phyloP scores from a whole-genome alignment of 2,113 vertebrate species.

The Rhinopomastus cyanomelas region DNA sequence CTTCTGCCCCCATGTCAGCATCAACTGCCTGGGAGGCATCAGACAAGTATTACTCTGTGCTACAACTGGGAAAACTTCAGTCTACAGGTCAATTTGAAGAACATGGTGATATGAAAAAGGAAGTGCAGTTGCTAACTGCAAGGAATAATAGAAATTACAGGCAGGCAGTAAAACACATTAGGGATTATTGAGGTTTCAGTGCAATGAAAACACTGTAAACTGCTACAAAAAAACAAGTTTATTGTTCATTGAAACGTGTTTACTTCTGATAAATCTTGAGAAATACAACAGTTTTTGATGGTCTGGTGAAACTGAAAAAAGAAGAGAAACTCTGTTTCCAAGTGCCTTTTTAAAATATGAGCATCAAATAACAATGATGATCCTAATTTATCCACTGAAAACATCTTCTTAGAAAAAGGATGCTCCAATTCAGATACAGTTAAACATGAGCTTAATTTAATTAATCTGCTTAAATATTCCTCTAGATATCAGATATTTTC shows the following conservation, averaged over 20 bases:
- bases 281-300: background rate
- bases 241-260: background rate
- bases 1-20: background rate
- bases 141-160: background rate
- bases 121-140: background rate
- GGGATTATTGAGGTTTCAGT: background rate
- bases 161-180: background rate
- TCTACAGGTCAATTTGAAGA: background rate
- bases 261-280: background rate
- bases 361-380: background rate
- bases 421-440: background rate
- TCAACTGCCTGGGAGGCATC: background rate
- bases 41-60: background rate
- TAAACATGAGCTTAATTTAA: background rate
- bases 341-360: background rate
- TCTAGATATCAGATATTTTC: background rate
- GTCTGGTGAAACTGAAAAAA: background rate
- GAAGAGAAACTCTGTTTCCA: background rate
- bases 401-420: background rate
- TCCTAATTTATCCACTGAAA: background rate
- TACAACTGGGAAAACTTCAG: background rate
- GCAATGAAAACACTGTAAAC: background rate
- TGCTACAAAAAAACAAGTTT: background rate
- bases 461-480: background rate
- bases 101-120: background rate